phyloP scores from a whole-genome alignment of 2,888 invertebrate genomes.

The Selenia dentaria region DNA sequence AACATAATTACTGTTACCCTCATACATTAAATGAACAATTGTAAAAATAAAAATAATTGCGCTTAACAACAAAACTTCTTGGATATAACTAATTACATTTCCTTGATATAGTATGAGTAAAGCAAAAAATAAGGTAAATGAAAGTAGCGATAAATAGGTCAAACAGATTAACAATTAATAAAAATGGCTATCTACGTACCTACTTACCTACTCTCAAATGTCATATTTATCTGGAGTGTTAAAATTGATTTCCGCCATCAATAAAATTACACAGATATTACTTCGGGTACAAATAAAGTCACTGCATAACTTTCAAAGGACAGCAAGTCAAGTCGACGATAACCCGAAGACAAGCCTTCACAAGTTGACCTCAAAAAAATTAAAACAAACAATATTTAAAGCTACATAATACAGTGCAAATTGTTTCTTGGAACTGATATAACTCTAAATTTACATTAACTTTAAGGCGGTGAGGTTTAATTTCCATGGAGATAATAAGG shows the following conservation, averaged over 20 bases:
- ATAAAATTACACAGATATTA: conserved; percentile 11
- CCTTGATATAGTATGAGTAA: no score
- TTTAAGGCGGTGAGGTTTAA: no score
- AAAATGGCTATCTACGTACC: no score
- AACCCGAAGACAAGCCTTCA: conserved; percentile 34
- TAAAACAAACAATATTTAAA: conserved; percentile 17
- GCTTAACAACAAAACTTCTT: no score
- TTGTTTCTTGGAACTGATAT: not conserved
- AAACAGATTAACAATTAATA: no score
- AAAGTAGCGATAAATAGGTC: no score
- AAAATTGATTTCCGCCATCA: conserved; percentile 18
- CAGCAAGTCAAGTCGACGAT: conserved; percentile 35
- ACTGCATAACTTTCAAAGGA: conserved; percentile 38
- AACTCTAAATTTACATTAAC: not conserved
- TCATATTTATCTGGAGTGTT: conserved; percentile 9
- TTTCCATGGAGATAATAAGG: no score
- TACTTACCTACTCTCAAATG: conserved; percentile 18
- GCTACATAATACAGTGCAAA: not conserved
- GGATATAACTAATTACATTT: no score
- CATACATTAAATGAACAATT: no score
- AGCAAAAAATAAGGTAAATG: no score
- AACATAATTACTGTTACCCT: no score
- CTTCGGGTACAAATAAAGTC: conserved; percentile 11
- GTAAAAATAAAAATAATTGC: no score
- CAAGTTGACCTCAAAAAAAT: conserved; percentile 38